Percentiles rank a stretch among this genome's conserved stretches.
Conservation (phyloP, 2,797 vertebrate genomes). For the Macropodus opercularis region DNA sequence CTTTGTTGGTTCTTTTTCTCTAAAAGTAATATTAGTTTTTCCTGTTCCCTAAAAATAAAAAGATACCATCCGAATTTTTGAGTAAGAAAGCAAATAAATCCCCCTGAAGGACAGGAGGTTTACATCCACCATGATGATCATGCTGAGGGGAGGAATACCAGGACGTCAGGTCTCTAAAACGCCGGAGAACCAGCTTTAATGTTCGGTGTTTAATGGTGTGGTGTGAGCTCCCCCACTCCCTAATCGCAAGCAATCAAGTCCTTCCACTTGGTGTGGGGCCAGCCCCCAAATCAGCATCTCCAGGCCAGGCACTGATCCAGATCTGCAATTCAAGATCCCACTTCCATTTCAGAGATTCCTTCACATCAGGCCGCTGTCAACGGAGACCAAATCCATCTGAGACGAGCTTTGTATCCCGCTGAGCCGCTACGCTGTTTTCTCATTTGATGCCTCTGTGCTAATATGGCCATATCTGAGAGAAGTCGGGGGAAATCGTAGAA, state of each 20-base stretch:
- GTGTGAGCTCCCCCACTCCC: constrained; percentile 40
- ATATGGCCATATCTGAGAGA: constrained; percentile 31
- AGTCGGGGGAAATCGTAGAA: constrained; percentile 14
- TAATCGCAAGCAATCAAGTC: constrained; percentile 65
- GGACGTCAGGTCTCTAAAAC: constrained; percentile 28
- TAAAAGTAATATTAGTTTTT: constrained; percentile 18
- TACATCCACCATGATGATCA: constrained; percentile 32
- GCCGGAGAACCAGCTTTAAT: constrained; percentile 45
- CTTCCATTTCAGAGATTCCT: constrained; percentile 51
- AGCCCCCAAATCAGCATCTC: constrained; percentile 58
- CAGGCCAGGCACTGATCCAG: constrained; percentile 49
- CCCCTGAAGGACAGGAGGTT: constrained; percentile 21
- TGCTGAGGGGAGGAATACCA: constrained; percentile 28
- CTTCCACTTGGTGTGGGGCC: constrained; percentile 51
- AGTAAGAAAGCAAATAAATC: constrained; percentile 29
- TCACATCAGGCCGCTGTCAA: constrained; percentile 29
- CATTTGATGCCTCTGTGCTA: constrained; percentile 39
- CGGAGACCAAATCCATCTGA: constrained; percentile 32
- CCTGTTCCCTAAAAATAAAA: constrained; percentile 29
- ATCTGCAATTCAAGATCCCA: constrained; percentile 44
- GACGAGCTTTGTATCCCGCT: constrained; percentile 36
- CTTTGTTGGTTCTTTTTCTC: constrained; percentile 7
- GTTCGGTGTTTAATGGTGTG: constrained; percentile 58
- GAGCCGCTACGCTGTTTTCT: constrained; percentile 47
- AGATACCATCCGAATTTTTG: constrained; percentile 48